These are phyloP conservation scores for Ianthella basta DNA, from an alignment of 37 sponge, comb jelly and placozoan genomes.

Conservation along the genomic window DNA sequence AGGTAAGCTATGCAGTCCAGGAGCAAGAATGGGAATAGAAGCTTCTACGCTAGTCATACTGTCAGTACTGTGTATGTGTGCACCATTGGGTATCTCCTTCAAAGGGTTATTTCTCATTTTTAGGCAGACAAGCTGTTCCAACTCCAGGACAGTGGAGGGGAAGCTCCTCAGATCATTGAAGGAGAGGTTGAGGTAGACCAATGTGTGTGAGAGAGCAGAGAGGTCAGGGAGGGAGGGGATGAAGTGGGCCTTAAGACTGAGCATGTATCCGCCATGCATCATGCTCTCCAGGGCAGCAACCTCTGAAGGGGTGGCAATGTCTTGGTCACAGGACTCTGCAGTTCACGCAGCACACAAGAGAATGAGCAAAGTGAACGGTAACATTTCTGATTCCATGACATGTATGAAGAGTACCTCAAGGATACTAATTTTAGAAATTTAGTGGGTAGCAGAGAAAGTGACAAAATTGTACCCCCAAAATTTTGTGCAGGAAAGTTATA, in stretches of 20 bases:
- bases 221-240: constrained; percentile 72
- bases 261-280: constrained; percentile 72
- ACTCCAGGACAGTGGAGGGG: constrained; percentile 65
- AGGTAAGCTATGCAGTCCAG: no score
- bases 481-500: no score
- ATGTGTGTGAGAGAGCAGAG: constrained; percentile 67
- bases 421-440: no score
- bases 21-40: no score
- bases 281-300: constrained; percentile 83
- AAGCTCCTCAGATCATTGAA: constrained; percentile 86
- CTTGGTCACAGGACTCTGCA: constrained; percentile 57
- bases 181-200: constrained; percentile 89
- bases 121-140: constrained; percentile 58
- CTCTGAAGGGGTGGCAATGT: constrained; percentile 67
- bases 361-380: not conserved
- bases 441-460: no score
- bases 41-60: no score
- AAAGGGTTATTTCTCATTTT: constrained; percentile 92
- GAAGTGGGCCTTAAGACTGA: constrained; percentile 93
- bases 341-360: not conserved
- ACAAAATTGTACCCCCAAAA: no score
- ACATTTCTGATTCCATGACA: no score
- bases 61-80: no score
- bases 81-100: constrained; percentile 78
- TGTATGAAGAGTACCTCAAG: no score